Evolutionary conservation across 2,113 vertebrate genomes (phyloP).

Genomic region (Oryctolagus cuniculus): mOryCun1.1 NC_091432.1:36124001-36124500

Average conservation of each 20-base stretch:
- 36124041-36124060: background rate
- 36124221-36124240: background rate
- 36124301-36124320: background rate
- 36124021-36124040: slow-evolving; percentile 33
- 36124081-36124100: background rate
- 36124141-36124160: background rate
- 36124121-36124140: background rate
- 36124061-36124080: background rate
- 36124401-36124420: background rate
- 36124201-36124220: background rate
- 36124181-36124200: background rate
- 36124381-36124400: background rate
- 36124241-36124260: background rate
- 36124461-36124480: background rate
- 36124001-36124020: slow-evolving; percentile 21
- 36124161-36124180: background rate
- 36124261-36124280: background rate
- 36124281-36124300: background rate
- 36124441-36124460: background rate
- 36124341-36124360: background rate
- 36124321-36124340: background rate
- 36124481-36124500: too few species aligned
- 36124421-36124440: background rate
- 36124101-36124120: background rate
- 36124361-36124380: background rate